phyloP scores from a whole-genome alignment of 64 coral and sea anemone genomes.

The Hydrozoanthus tunicans region DNA sequence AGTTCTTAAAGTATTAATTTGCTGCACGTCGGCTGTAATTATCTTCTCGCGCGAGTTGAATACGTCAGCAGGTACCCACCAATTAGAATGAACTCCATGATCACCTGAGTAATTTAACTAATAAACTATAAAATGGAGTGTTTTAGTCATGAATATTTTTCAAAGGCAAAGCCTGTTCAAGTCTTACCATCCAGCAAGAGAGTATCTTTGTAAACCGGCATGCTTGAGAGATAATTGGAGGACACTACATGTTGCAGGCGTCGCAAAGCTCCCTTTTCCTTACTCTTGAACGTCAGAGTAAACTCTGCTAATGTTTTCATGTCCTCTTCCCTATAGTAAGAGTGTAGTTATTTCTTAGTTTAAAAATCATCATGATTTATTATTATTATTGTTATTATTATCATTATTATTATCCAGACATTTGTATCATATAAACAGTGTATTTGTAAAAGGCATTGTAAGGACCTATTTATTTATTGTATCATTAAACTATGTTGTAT shows the following conservation, averaged over 20 bases:
- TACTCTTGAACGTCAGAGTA: conserved; percentile 64
- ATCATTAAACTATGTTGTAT: too few relatives aligned
- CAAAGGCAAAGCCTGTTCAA: neutral
- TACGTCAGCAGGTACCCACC: too few relatives aligned
- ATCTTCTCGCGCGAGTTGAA: too few relatives aligned
- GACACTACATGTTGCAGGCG: conserved; percentile 63
- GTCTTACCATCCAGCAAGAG: conserved; percentile 77
- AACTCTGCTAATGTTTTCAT: conserved; percentile 88
- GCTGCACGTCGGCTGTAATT: too few relatives aligned
- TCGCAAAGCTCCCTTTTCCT: conserved; percentile 59
- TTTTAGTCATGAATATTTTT: neutral
- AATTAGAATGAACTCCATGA: too few relatives aligned
- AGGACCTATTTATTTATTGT: too few relatives aligned
- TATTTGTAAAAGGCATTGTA: too few relatives aligned
- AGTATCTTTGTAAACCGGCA: conserved; percentile 90
- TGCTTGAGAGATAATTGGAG: conserved; percentile 68
- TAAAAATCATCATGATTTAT: neutral
- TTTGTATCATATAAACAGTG: neutral
- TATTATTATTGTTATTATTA: neutral
- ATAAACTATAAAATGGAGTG: neutral
- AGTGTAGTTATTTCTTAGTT: neutral
- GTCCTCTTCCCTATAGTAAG: conserved; percentile 79
- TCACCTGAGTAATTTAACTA: too few relatives aligned
- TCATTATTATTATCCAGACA: neutral
- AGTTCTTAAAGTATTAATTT: too few relatives aligned